Base-by-base conservation (phyloP, 2,888 invertebrate species). In the Drosophila nr. perissopoda region DNA sequence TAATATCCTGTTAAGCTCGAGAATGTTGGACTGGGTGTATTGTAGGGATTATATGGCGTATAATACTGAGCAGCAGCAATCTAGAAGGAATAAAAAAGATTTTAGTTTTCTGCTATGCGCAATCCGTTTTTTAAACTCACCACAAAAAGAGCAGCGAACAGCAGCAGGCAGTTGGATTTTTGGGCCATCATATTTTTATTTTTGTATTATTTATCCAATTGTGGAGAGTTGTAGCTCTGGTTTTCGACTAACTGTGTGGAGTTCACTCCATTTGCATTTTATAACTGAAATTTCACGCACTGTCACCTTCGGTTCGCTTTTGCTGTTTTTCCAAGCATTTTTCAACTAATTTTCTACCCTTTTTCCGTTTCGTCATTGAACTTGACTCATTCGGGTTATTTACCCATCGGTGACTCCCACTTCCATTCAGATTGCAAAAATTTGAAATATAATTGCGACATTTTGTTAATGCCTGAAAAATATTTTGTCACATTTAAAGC, bases 381-480 rank as follows among this genome's bases (percentile, higher is more conserved):
- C 88, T 88, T 88, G 87, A 88, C 90, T 90, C 87, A 88, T 90
- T 84, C 56, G 62, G 87, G 72, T 82, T 85, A 59, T 89, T 84
- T 89, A 88, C 73, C 88, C 51, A 83, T 29, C 77, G 77, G 79
- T 79, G 79, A 82, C 70, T 79, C 82, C 79, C 79, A 79, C 16
- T 49, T 2, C 18, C 10, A 21, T 53, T 34, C 16, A 16, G 16
- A 52, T 3, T 38, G 25, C 51, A 36, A 51, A 34, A 40, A 46
- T 46, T 40, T 53, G 18, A 63, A 49, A 58, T 48, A n/a, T 16
- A 70, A 72, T 68, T 79, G 60, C 18, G 21, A 38, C 58, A 71
- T 63, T 72, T 77, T 62, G 70, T 59, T 62, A 57, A 71, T 66
- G 56, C 36, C 40, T 29, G 8, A n/a, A 67, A 84, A 88, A 53